These are phyloP conservation scores for Orchestes rusci DNA, from an alignment of 2,888 invertebrate genomes.

Conservation along the genomic window DNA sequence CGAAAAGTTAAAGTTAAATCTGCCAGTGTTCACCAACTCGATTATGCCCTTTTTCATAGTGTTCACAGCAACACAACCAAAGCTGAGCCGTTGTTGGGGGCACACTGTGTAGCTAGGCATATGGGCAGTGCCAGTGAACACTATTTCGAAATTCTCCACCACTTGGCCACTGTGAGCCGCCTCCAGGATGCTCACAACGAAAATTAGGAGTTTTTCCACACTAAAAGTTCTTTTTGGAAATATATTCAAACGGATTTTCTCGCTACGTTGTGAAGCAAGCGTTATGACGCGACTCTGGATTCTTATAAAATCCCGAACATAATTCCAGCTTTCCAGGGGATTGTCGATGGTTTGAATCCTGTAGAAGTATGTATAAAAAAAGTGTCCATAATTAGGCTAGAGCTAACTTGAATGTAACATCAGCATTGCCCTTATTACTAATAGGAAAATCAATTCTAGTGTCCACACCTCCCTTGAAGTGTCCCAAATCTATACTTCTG, in stretches of 20 bases:
- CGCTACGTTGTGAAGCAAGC: conserved; percentile 26
- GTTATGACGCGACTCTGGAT: conserved; percentile 21
- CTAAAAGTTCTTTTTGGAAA: conserved; percentile 30
- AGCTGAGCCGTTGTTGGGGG: conserved; percentile 52
- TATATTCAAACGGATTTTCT: conserved; percentile 29
- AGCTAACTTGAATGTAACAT: conserved; percentile 23
- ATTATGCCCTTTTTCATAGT: conserved; percentile 49
- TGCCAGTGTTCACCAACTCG: conserved; percentile 53
- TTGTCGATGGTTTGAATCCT: conserved; percentile 14
- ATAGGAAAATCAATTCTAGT: conserved; percentile 46
- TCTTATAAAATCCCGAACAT: conserved; percentile 24
- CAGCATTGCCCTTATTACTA: conserved; percentile 51
- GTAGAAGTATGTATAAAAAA: no score
- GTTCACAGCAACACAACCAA: conserved; percentile 51
- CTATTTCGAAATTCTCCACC: conserved; percentile 33
- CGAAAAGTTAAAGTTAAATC: conserved; percentile 45
- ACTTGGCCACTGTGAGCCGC: conserved; percentile 28
- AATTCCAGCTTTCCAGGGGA: conserved; percentile 13
- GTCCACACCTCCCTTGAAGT: conserved; percentile 51
- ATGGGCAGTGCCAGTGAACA: conserved; percentile 34
- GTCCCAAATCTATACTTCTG: conserved; percentile 48
- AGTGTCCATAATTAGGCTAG: no score
- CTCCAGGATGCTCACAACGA: conserved; percentile 34
- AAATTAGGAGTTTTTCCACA: conserved; percentile 34
- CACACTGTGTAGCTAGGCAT: conserved; percentile 51